phyloP scores from a whole-genome alignment of 2,797 vertebrate genomes.

The Phylloscopus collybita region DNA sequence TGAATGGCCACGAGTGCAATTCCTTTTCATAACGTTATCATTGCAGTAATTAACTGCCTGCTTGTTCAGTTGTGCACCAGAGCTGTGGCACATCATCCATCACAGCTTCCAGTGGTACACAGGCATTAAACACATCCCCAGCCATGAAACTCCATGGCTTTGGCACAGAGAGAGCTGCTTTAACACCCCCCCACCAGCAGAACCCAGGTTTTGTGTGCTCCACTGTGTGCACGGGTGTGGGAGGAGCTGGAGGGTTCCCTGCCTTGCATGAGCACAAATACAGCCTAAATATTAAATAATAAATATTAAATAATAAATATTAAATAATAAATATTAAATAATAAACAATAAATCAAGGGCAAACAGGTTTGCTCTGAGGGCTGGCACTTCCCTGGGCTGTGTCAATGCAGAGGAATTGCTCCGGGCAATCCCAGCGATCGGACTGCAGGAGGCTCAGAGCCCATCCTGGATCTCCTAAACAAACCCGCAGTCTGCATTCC shows the following conservation, averaged over 20 bases:
- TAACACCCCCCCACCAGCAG: neutral
- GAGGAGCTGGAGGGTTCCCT: neutral
- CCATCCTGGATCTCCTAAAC: neutral
- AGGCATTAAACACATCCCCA: neutral
- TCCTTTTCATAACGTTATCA: neutral
- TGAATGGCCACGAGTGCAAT: neutral
- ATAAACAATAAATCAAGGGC: neutral
- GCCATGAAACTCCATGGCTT: neutral
- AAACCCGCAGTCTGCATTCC: neutral
- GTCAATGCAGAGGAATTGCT: neutral
- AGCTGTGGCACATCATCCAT: neutral
- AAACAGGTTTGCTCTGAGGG: neutral
- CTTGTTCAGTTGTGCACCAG: neutral
- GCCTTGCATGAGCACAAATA: neutral
- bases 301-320: neutral
- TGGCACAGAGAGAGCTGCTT: neutral
- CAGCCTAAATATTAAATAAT: neutral
- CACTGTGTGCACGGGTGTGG: neutral
- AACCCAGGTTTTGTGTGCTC: accelerated
- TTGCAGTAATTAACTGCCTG: conserved; percentile 46
- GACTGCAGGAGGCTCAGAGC: neutral
- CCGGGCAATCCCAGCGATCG: neutral
- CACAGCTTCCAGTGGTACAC: neutral
- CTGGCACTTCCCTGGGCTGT: neutral
- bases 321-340: neutral